Base-by-base conservation (phyloP, 2,888 invertebrate species). In the Myopa tessellatipennis region DNA sequence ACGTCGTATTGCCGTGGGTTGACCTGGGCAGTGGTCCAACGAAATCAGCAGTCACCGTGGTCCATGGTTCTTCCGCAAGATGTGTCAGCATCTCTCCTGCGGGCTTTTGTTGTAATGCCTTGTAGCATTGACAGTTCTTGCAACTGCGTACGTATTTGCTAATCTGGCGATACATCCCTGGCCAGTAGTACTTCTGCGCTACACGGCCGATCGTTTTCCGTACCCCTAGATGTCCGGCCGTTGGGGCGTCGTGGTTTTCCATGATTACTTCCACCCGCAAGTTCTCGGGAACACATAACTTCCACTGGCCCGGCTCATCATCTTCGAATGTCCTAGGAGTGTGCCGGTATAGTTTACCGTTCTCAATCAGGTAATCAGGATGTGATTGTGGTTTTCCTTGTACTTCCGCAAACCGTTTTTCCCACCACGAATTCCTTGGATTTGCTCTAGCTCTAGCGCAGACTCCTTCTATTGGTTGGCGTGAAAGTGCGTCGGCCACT, bases 121-220 rank as follows among this genome's bases (percentile, higher is more conserved):
- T 74, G 16, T 50, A 67, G 6, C 36, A 12, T 45, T 74, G 74
- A n/a, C 74, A 74, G n/a, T 12, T 40, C 4, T 65, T 45, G 7
- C 74, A 74, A 18, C 52, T 55, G 14, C 77, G 73, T 4, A 77
- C 77, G 60, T 65, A 45, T 60, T 60, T 40, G 36, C 63, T 34
- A 7, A 45, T 45, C 10, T 77, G 55, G 5, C 72, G 38, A 55
- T 71, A 72, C 71, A 77, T 70, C 3, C 71, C 60, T 10, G 77
- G 71, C 77, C 77, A 77, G 50, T 77, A 77, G 61, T 77, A 77
- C 16, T 16, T 55, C 55, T 55, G 10, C 55, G 40, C 14, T 52
- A 70, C n/a, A 4, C 70, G n/a, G 18, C 52, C 50, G 8, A 70
- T 3, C 4, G 65, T 70, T 18, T 77, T 76, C 26, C 26, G 26